These are phyloP conservation scores for Mohoua ochrocephala DNA, from an alignment of 2,113 vertebrate genomes.

Conservation along the genomic window DNA sequence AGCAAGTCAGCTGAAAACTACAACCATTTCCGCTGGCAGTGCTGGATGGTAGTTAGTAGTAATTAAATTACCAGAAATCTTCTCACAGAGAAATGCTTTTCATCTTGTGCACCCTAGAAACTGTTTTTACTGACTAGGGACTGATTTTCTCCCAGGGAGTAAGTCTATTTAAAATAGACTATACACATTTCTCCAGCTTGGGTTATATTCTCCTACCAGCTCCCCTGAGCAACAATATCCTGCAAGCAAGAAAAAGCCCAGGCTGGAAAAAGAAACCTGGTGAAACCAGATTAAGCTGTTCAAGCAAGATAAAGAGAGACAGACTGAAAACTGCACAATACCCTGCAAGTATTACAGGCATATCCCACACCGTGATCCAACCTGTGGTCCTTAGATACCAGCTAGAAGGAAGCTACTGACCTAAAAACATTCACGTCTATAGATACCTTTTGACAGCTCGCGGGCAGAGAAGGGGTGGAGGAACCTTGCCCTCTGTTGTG, in stretches of 20 bases:
- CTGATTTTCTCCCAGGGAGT: not conserved
- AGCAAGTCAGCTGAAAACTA: constrained; percentile 38
- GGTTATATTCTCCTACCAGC: not conserved
- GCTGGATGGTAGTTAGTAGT: not conserved
- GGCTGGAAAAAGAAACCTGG: not conserved
- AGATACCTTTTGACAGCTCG: not conserved
- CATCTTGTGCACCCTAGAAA: not conserved
- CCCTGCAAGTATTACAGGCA: not conserved
- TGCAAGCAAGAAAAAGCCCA: not conserved
- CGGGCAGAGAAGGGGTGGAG: not conserved
- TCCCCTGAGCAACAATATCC: not conserved
- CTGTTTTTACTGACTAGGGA: not conserved
- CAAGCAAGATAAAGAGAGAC: not conserved
- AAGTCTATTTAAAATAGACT: not conserved
- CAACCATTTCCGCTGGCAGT: not conserved
- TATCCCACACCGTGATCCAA: not conserved
- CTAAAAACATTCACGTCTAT: not conserved
- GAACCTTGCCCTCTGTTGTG: not conserved
- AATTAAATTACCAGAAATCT: constrained; percentile 40
- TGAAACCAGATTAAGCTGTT: not conserved
- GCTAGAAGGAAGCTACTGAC: not conserved
- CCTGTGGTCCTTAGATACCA: not conserved
- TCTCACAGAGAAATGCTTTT: not conserved
- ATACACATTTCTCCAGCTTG: not conserved
- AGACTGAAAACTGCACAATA: not conserved